Conservation (phyloP, 1,140 invertebrate species). For the Camponotus floridanus region DNA sequence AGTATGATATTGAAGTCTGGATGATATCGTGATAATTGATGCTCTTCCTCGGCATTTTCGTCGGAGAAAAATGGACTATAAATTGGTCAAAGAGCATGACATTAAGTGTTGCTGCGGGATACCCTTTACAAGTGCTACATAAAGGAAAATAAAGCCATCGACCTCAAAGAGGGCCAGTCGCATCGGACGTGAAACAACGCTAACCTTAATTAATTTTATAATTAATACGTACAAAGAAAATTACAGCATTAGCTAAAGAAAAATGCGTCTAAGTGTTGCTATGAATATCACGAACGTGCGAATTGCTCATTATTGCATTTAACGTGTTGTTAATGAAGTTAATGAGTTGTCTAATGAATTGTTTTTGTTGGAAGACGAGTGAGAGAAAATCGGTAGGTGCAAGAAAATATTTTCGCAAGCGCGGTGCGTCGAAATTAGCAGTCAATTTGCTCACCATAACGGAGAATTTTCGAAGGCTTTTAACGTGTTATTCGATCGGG, state of each 20-base stretch:
- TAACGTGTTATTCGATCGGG: not conserved
- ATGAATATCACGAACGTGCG: not conserved
- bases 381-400: not conserved
- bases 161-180: not conserved
- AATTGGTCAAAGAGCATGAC: constrained; percentile 7
- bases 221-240: not conserved
- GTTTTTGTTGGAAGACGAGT: not conserved
- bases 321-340: not conserved
- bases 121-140: not conserved
- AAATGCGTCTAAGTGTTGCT: not conserved
- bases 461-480: not conserved
- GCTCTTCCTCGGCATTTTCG: not conserved
- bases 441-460: not conserved
- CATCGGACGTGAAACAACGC: not conserved
- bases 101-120: not conserved
- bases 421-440: not conserved
- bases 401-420: not conserved
- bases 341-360: constrained; percentile 14
- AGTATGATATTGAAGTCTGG: not conserved
- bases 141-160: not conserved
- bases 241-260: not conserved
- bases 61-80: not conserved
- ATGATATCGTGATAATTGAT: not conserved
- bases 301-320: constrained; percentile 9
- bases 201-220: constrained; percentile 13